Evolutionary conservation across 1,140 invertebrate genomes (phyloP), one percentile per base, ranked within the genome.

Genomic region (Latrodectus geometricus): DNA sequence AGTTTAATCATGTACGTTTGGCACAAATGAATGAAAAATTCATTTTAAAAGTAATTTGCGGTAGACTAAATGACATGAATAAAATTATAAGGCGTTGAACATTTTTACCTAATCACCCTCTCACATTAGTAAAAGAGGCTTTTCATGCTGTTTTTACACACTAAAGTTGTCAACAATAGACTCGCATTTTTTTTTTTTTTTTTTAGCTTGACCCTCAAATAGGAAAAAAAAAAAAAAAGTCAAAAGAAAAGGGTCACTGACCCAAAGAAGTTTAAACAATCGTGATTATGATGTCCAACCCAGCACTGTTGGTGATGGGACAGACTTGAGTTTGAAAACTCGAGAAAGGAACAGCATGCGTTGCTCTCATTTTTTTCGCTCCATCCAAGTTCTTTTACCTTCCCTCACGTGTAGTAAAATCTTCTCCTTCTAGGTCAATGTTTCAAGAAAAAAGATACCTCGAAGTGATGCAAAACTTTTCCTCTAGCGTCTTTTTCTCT

Each of bases 401-500:
- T 75, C 54, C 61, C 52, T 86, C 66, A 78, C 75, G 83, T 86
- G 83, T 56, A 86, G 65, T 77, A 54, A 72, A 61, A 61, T 61
- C 54, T 61, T 17, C 54, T 61, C n/a, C 68, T 86, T 77, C 73
- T 86, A 86, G 83, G 83, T 86, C 83, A 86, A 86, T 86, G 83
- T 78, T 86, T 86, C 61, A 50, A 48, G 8, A n/a, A 61, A 61
- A 69, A 75, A 75, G 73, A 75, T 75, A 50, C 70, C 70, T 49
- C 52, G 50, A 0, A 75, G 52, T 75, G 52, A 56, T 48, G 23
- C 14, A 15, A 56, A 56, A 86, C 61, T 61, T 78, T 86, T 86
- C 82, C 82, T 84, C 82, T 23, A 65, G 20, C 82, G 20, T 23
- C 54, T 61, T 17, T 61, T 61, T 17, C 11, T 14, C 17, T 61